Conservation (phyloP, 2,797 vertebrate genomes). For the Peromyscus eremicus region DNA sequence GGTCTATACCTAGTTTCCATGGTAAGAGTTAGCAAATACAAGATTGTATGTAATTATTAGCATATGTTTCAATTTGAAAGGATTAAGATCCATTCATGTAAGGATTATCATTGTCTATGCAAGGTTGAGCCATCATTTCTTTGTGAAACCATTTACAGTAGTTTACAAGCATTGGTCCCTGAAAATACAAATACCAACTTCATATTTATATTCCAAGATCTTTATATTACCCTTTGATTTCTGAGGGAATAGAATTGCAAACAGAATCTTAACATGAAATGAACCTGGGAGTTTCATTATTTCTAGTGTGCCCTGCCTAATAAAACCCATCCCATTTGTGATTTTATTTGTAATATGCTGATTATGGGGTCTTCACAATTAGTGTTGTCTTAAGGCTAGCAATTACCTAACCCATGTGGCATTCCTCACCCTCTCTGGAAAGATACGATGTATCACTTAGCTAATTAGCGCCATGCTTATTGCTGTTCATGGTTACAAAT, state of each 20-base stretch:
- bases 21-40: not conserved
- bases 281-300: not conserved
- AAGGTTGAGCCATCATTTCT: constrained; percentile 28
- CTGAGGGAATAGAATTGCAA: constrained; percentile 22
- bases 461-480: not conserved
- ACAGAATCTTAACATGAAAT: constrained; percentile 43
- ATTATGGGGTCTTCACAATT: not conserved
- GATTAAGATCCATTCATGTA: constrained; percentile 16
- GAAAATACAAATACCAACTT: constrained; percentile 33
- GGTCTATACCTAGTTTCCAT: not conserved
- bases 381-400: not conserved
- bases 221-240: constrained; percentile 1
- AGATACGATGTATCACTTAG: not conserved
- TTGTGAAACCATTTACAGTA: not conserved
- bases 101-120: not conserved
- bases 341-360: constrained; percentile 31
- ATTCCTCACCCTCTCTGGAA: constrained; percentile 36
- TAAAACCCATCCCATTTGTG: constrained; percentile 18
- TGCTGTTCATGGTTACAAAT: not conserved
- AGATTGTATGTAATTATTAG: constrained; percentile 42
- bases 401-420: not conserved
- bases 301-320: constrained; percentile 6
- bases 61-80: constrained; percentile 6
- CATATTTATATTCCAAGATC: not conserved
- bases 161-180: not conserved